Conservation (phyloP, 1,140 invertebrate genomes). For the Drosophila ohnishii region DNA sequence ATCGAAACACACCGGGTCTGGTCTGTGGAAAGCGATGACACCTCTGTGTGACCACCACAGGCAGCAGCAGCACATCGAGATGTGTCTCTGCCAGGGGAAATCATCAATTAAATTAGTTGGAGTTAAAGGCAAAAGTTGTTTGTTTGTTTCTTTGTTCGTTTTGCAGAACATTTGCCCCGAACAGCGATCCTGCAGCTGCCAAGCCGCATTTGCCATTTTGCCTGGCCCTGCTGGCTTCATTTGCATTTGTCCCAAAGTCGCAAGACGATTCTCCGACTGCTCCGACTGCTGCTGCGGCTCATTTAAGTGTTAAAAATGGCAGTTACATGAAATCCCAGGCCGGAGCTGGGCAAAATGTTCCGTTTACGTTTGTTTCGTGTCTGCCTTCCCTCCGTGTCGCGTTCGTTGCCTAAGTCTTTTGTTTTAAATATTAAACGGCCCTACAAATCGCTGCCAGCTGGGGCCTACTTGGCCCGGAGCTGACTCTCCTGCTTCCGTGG, state of each 20-base stretch:
- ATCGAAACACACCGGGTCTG: constrained; percentile 30
- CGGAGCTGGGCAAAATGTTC: constrained; percentile 62
- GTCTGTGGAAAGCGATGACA: constrained; percentile 52
- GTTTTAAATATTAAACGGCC: constrained; percentile 79
- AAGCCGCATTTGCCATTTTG: constrained; percentile 48
- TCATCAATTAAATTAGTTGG: constrained; percentile 80
- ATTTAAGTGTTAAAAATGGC: constrained; percentile 82
- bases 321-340: constrained; percentile 70
- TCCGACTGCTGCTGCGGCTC: constrained; percentile 42
- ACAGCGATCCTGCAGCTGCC: constrained; percentile 22
- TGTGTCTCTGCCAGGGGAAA: constrained; percentile 64
- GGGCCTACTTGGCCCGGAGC: neutral
- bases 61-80: constrained; percentile 35
- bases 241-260: constrained; percentile 63
- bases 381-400: constrained; percentile 31
- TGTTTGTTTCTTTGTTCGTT: constrained; percentile 36
- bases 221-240: constrained; percentile 55
- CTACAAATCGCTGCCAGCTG: constrained; percentile 73
- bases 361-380: constrained; percentile 71
- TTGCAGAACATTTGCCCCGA: constrained; percentile 68
- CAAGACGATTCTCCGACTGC: constrained; percentile 22
- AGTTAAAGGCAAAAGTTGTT: constrained; percentile 56
- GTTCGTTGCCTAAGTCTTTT: constrained; percentile 72
- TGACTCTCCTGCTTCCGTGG: constrained; percentile 21
- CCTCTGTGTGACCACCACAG: constrained; percentile 55